phyloP scores from a whole-genome alignment of 2,888 invertebrate species.

The Dorcus parallelipipedus region DNA sequence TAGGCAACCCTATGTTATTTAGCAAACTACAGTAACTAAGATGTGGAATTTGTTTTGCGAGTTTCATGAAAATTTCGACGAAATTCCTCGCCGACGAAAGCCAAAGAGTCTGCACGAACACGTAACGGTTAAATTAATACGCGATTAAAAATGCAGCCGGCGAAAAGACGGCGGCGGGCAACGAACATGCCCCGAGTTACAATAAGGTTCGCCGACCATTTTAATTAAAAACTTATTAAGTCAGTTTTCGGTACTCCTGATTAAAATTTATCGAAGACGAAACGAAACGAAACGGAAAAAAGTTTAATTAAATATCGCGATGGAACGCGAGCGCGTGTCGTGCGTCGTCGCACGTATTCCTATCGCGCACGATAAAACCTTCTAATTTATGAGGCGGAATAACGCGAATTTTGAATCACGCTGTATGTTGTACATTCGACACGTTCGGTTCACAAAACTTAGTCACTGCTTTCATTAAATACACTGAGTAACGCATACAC shows the following conservation, averaged over 20 bases:
- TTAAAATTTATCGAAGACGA: slow-evolving; percentile 30
- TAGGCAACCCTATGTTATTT: no score
- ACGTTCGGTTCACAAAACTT: no score
- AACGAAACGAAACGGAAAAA: background rate
- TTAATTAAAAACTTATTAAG: slow-evolving; percentile 36
- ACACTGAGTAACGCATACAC: no score
- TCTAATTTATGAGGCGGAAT: background rate
- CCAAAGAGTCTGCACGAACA: slow-evolving; percentile 8
- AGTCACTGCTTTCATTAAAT: no score
- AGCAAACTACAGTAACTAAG: no score
- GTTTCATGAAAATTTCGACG: no score
- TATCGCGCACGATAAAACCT: background rate
- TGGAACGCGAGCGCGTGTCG: no score
- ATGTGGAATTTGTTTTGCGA: no score
- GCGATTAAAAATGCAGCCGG: slow-evolving; percentile 27
- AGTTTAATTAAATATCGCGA: no score
- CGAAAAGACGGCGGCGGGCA: slow-evolving; percentile 19
- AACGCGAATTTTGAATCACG: background rate
- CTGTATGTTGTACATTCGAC: no score
- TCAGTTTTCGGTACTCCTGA: slow-evolving; percentile 32
- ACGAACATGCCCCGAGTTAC: slow-evolving; percentile 24
- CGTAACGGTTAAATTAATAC: slow-evolving; percentile 25
- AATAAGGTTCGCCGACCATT: slow-evolving; percentile 26
- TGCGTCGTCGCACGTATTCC: no score
- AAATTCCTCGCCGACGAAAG: background rate